phyloP scores from a whole-genome alignment of 2,113 vertebrate genomes.

The Delphinus delphis region DNA sequence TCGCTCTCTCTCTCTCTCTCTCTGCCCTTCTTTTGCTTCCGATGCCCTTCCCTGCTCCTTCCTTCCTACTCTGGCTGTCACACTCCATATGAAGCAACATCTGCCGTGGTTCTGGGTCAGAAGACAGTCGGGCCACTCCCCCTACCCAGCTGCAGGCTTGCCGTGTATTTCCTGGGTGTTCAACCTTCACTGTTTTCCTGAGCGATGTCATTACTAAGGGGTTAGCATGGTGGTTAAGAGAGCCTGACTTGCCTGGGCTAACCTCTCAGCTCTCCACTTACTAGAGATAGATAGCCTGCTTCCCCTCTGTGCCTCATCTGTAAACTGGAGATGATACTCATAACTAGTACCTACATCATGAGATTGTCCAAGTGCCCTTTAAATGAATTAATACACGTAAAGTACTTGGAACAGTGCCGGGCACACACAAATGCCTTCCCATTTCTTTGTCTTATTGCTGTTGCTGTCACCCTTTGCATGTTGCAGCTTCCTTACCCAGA shows the following conservation, averaged over 20 bases:
- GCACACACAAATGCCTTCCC: background rate
- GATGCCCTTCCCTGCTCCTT: background rate
- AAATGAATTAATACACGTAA: background rate
- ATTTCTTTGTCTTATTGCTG: background rate
- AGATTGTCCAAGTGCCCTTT: too few species aligned
- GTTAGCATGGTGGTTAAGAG: background rate
- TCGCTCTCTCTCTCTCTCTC: background rate
- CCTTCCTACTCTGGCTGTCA: background rate
- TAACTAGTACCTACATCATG: background rate
- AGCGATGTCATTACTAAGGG: background rate
- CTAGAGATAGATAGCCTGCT: background rate
- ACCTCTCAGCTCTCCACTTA: background rate
- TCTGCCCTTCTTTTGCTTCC: background rate
- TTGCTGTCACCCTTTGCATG: background rate
- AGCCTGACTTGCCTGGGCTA: background rate
- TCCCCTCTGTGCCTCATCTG: background rate
- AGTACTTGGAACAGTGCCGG: background rate
- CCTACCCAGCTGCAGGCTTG: background rate
- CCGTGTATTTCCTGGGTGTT: background rate
- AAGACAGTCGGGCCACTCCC: background rate
- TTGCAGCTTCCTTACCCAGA: background rate
- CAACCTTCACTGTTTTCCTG: background rate
- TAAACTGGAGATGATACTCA: too few species aligned
- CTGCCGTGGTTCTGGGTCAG: background rate
- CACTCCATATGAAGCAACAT: background rate